Base-by-base conservation (phyloP, 2,113 vertebrate species). In the Emydura subglobosa region DNA sequence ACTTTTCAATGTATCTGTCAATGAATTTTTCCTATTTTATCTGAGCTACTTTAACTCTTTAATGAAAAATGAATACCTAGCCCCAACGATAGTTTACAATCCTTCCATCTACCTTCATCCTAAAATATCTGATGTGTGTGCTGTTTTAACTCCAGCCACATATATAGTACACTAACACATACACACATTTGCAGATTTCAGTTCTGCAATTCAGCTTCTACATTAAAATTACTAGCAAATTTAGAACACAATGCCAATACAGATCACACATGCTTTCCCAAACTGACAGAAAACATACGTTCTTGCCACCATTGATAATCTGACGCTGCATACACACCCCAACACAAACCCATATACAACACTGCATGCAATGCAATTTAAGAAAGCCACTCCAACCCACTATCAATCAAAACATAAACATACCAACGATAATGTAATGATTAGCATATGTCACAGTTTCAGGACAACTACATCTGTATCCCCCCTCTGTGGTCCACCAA, bases 1-100 rank as follows among this genome's bases (percentile, higher is more conserved):
- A 39, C 39, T 39, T 39, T 39, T 39, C 87, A 39, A 59, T 80
- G 79, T 78, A 92, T 39, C 53, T 93, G 65, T 14, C 89, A 85
- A 1, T 22, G 39, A 53, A 10, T 79, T 86, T 83, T 87, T 65
- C 82, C 21, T 47, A 29, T 0, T 80, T 49, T 5, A 93, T 74
- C 68, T 80, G 68, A 83, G 93, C 6, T 14, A 44, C 31, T 72
- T 86, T 80, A 79, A 2, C 68, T 11, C 13, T 12, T 25, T 79
- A 21, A 72, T 85, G 83, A 92, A 95, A 93, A 95, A 87, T 16
- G 25, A 95, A 82, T 87, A 57, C 8, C 81, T 65, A 21, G n/a
- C 19, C 49, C 34, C 59, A 93, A 82, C 53, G 90, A 47, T 59
- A 14, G 61, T 55, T 94, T 95, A 79, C 6, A 79, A 84, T 61